These are phyloP conservation scores for Xerus inauris DNA, from an alignment of 2,113 vertebrate genomes.

Conservation along the genomic window DNA sequence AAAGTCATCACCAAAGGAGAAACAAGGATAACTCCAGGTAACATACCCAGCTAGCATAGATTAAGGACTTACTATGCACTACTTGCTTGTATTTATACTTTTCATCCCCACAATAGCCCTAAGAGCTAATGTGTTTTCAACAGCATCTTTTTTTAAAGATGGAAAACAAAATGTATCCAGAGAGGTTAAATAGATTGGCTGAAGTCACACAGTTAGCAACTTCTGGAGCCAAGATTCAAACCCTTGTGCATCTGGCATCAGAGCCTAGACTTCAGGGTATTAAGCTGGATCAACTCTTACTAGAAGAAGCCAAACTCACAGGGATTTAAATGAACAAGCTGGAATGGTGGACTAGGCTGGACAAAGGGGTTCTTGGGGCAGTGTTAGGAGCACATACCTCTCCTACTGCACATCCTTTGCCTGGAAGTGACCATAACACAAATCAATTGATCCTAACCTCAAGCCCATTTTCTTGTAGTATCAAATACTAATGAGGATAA, in stretches of 20 bases:
- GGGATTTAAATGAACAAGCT: neutral
- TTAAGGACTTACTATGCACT: neutral
- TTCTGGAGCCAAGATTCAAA: neutral
- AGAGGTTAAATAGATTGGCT: neutral
- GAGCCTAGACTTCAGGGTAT: neutral
- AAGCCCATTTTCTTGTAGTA: neutral
- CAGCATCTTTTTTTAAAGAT: neutral
- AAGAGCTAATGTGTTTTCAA: neutral
- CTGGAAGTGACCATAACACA: neutral
- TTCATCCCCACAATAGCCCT: neutral
- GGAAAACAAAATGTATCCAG: neutral
- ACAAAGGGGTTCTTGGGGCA: neutral
- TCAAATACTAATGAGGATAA: neutral
- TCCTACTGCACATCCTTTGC: neutral
- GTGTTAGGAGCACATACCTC: neutral
- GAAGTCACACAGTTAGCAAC: neutral
- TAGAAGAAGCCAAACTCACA: neutral
- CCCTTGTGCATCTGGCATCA: neutral
- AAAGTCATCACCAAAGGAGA: neutral
- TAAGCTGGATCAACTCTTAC: neutral
- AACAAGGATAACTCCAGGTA: neutral
- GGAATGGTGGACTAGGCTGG: neutral
- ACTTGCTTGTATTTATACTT: neutral
- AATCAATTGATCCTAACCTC: neutral
- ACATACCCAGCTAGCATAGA: neutral